These are phyloP conservation scores for Sapayoa aenigma DNA, from an alignment of 2,113 vertebrate species.

Conservation along the genomic window DNA sequence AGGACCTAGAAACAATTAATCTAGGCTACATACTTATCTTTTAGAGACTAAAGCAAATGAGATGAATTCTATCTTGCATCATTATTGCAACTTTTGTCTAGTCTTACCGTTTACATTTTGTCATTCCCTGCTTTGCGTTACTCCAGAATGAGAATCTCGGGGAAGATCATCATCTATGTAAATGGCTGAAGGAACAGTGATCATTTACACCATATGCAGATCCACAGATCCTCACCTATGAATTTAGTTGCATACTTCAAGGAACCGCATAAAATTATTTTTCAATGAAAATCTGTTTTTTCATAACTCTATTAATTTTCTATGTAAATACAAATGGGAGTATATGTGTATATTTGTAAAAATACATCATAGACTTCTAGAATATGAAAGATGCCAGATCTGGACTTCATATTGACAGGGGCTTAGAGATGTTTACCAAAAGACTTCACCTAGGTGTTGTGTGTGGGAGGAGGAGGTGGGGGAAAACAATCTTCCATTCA, in stretches of 20 bases:
- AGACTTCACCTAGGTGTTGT: background rate
- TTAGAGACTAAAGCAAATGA: background rate
- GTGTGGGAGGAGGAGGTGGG: background rate
- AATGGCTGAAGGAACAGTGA: background rate
- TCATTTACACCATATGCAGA: background rate
- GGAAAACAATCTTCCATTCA: background rate
- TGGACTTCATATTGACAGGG: background rate
- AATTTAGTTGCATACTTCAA: background rate
- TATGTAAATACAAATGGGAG: background rate
- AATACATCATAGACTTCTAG: background rate
- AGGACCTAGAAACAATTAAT: background rate
- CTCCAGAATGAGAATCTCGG: fast-evolving
- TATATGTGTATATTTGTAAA: background rate
- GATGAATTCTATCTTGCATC: background rate
- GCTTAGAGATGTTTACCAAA: background rate
- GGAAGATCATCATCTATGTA: background rate
- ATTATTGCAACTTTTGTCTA: background rate
- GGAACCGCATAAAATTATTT: background rate
- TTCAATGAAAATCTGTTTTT: background rate
- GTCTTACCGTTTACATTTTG: background rate
- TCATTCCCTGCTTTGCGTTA: background rate
- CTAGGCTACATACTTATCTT: background rate
- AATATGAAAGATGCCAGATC: background rate
- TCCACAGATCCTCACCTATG: background rate
- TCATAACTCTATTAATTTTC: background rate